Percentiles rank a stretch among this genome's conserved stretches.
Conservation (phyloP, 1,140 invertebrate species). For the Stegodyphus mimosarum region DNA sequence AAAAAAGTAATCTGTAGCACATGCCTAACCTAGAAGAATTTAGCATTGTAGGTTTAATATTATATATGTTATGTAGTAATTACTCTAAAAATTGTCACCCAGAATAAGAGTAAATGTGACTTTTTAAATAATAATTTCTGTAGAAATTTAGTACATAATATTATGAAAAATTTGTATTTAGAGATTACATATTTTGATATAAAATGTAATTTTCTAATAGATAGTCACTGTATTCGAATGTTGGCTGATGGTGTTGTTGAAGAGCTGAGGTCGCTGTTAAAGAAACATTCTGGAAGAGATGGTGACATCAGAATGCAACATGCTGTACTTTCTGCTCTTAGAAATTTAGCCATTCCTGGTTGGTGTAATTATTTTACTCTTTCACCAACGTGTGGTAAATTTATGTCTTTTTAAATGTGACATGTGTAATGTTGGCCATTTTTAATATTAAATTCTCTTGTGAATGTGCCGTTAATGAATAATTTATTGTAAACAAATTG, state of each 20-base stretch:
- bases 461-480: too few relatives aligned
- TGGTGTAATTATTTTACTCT: background rate
- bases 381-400: too few relatives aligned
- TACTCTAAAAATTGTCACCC: too few relatives aligned
- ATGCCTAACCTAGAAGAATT: too few relatives aligned
- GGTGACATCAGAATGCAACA: constrained; percentile 83
- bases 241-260: constrained; percentile 81
- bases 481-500: too few relatives aligned
- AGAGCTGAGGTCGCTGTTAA: constrained; percentile 76
- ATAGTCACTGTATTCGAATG: constrained; percentile 85
- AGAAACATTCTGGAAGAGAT: constrained; percentile 72
- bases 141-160: background rate
- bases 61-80: too few relatives aligned
- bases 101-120: too few relatives aligned
- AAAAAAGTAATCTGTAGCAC: too few relatives aligned
- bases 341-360: constrained; percentile 83
- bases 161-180: constrained; percentile 19
- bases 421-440: too few relatives aligned
- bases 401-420: too few relatives aligned
- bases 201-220: constrained; percentile 66
- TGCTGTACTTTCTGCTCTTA: constrained; percentile 82
- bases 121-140: background rate
- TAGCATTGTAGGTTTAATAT: too few relatives aligned
- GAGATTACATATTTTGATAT: constrained; percentile 8
- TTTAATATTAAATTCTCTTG: too few relatives aligned